phyloP scores from a whole-genome alignment of 2,888 invertebrate species.

The Horisme vitalbata region DNA sequence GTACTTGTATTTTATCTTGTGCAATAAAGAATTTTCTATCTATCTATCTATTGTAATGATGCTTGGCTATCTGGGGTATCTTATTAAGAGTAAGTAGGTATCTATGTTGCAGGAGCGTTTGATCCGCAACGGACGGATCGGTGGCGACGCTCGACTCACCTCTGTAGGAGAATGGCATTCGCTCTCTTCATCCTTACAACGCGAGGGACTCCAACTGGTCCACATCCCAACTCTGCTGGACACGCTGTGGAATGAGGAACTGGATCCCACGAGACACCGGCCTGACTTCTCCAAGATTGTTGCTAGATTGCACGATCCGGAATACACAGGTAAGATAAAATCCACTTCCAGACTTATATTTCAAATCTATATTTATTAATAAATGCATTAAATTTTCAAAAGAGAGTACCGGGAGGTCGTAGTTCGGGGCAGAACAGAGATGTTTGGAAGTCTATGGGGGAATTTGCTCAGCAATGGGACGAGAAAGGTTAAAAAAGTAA shows the following conservation, averaged over 20 bases:
- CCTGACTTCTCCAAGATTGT: conserved; percentile 85
- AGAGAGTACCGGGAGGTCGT: too few relatives aligned
- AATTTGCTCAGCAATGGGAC: too few relatives aligned
- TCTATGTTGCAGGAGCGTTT: conserved; percentile 50
- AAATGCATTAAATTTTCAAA: too few relatives aligned
- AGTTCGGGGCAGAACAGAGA: too few relatives aligned
- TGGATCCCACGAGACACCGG: conserved; percentile 57
- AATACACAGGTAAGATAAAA: conserved; percentile 79
- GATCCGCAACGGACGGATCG: conserved; percentile 83
- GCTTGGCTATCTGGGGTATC: background rate
- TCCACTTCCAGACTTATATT: too few relatives aligned
- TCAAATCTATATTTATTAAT: too few relatives aligned
- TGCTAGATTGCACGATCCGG: conserved; percentile 83
- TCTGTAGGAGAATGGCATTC: conserved; percentile 86
- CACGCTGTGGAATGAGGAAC: conserved; percentile 87
- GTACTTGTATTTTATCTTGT: too few relatives aligned
- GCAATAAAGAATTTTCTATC: too few relatives aligned
- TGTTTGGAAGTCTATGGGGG: too few relatives aligned
- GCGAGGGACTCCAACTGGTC: conserved; percentile 77
- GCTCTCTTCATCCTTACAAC: conserved; percentile 82
- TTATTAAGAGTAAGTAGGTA: conserved; percentile 14
- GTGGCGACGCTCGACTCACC: conserved; percentile 89
- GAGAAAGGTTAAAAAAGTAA: too few relatives aligned
- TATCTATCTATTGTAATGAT: too few relatives aligned
- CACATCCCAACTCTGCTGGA: conserved; percentile 89